A percentile compares a stretch with the other conserved stretches of the same genome.
These are phyloP conservation scores for Aethes cnicana DNA, from an alignment of 2,888 invertebrate species.

Conservation along the genomic window DNA sequence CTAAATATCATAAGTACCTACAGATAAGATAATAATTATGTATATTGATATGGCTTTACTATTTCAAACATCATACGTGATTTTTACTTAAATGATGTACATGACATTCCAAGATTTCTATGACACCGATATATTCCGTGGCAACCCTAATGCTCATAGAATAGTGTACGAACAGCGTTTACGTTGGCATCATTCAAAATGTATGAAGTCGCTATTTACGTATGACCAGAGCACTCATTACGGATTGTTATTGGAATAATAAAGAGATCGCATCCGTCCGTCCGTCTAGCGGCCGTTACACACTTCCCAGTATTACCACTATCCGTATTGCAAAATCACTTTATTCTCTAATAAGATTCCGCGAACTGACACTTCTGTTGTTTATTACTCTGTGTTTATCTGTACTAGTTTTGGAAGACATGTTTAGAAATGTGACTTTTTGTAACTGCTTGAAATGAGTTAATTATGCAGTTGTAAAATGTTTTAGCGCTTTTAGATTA, in stretches of 20 bases:
- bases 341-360: slow-evolving; percentile 67
- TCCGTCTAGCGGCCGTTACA: slow-evolving; percentile 74
- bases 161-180: slow-evolving; percentile 72
- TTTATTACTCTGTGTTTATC: slow-evolving; percentile 75
- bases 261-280: slow-evolving; percentile 71
- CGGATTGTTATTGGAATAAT: slow-evolving; percentile 82
- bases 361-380: slow-evolving; percentile 77
- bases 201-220: slow-evolving; percentile 81
- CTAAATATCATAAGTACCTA: no score
- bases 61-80: no score
- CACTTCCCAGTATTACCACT: slow-evolving; percentile 61
- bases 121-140: no score
- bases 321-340: slow-evolving; percentile 73
- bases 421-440: slow-evolving; percentile 48
- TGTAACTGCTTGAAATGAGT: slow-evolving; percentile 32
- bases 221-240: slow-evolving; percentile 81
- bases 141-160: slow-evolving; percentile 64
- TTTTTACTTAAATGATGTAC: no score
- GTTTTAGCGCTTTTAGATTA: slow-evolving; percentile 28
- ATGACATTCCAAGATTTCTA: no score
- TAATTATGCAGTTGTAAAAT: slow-evolving; percentile 11
- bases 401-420: slow-evolving; percentile 52
- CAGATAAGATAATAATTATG: no score
- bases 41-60: no score
- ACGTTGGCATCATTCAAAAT: slow-evolving; percentile 79